Evolutionary conservation across 2,888 invertebrate genomes (phyloP).

Genomic region (Theretra japonica): DNA sequence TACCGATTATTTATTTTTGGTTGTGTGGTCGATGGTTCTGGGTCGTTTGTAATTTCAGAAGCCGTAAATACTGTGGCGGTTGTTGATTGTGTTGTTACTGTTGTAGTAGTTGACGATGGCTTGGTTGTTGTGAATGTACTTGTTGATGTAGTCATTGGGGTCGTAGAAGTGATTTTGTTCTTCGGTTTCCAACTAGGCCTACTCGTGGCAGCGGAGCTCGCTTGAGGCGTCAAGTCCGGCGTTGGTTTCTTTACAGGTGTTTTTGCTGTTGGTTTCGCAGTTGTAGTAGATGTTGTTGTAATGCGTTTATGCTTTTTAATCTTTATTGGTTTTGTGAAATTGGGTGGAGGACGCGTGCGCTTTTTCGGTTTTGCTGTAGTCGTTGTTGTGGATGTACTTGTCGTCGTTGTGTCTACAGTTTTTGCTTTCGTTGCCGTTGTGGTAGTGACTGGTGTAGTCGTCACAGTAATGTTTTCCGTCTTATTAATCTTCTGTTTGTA

Average conservation of each 20-base stretch:
- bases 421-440: slow-evolving; percentile 36
- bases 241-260: slow-evolving; percentile 56
- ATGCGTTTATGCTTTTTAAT: slow-evolving; percentile 73
- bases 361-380: slow-evolving; percentile 62
- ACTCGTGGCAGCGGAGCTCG: slow-evolving; percentile 64
- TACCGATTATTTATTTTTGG: slow-evolving; percentile 70
- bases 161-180: slow-evolving; percentile 43
- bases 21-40: slow-evolving; percentile 48
- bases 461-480: slow-evolving; percentile 47
- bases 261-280: slow-evolving; percentile 52
- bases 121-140: slow-evolving; percentile 48
- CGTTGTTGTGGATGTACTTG: slow-evolving; percentile 49
- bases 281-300: slow-evolving; percentile 62
- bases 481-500: slow-evolving; percentile 51
- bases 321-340: slow-evolving; percentile 66
- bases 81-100: slow-evolving; percentile 43
- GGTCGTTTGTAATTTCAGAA: slow-evolving; percentile 39
- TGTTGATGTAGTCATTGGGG: slow-evolving; percentile 41
- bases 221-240: slow-evolving; percentile 68
- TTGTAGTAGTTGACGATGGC: slow-evolving; percentile 46
- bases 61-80: slow-evolving; percentile 37
- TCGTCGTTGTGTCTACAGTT: slow-evolving; percentile 42
- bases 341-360: slow-evolving; percentile 74
- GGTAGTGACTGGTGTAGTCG: slow-evolving; percentile 46
- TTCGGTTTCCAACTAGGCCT: slow-evolving; percentile 34